Percentiles rank a stretch among this genome's conserved stretches.
phyloP scores from a whole-genome alignment of 2,797 vertebrate species.

The Microctenopoma steveboyesi region DNA sequence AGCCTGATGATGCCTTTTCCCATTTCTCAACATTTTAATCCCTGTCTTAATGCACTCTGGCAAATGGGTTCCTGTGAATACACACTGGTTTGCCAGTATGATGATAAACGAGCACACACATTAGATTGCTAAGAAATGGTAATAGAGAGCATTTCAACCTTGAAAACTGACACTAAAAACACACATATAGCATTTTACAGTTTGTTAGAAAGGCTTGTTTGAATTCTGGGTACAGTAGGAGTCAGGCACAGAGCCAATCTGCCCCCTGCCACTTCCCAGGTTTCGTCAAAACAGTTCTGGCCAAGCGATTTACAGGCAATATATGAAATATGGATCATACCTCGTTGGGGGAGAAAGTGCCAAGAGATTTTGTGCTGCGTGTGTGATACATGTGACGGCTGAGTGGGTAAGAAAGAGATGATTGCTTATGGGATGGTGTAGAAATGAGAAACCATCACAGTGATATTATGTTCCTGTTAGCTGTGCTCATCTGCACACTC shows the following conservation, averaged over 20 bases:
- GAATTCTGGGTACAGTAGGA: constrained; percentile 69
- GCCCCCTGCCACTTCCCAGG: constrained; percentile 68
- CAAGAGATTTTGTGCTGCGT: constrained; percentile 58
- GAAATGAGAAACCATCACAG: constrained; percentile 66
- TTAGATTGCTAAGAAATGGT: constrained; percentile 59
- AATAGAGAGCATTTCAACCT: constrained; percentile 65
- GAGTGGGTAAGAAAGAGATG: constrained; percentile 69
- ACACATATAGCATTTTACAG: constrained; percentile 54
- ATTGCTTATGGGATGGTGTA: constrained; percentile 74
- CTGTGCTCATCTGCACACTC: constrained; percentile 33
- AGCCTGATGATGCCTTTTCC: constrained; percentile 58
- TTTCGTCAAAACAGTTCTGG: constrained; percentile 74
- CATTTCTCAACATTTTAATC: constrained; percentile 73
- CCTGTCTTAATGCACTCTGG: constrained; percentile 65
- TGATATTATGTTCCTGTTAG: constrained; percentile 43
- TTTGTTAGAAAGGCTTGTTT: constrained; percentile 59
- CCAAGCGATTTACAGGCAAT: constrained; percentile 77
- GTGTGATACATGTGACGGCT: constrained; percentile 64
- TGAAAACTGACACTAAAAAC: constrained; percentile 63
- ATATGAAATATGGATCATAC: constrained; percentile 81
- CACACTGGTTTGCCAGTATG: constrained; percentile 51
- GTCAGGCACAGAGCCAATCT: constrained; percentile 71
- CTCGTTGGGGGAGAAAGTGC: constrained; percentile 65
- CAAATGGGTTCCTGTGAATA: constrained; percentile 72
- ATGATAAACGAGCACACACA: constrained; percentile 57